Evolutionary conservation across 1,140 invertebrate genomes (phyloP).

Genomic region (Rhyzopertha dominica): DNA sequence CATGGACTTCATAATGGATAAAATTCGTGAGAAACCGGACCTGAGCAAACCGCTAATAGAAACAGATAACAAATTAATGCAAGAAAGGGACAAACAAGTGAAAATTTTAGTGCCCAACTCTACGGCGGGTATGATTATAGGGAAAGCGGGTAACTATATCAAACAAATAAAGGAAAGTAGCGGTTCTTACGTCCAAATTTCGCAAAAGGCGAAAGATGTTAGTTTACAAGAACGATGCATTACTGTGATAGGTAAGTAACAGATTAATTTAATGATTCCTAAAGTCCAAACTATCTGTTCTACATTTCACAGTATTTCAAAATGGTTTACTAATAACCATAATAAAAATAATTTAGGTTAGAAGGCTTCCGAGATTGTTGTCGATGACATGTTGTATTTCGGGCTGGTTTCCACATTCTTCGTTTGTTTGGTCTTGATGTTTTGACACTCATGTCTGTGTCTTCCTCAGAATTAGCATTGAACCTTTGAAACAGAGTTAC

Average conservation of each 20-base stretch:
- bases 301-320: no score
- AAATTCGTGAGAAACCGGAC: conserved; percentile 96
- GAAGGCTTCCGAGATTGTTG: no score
- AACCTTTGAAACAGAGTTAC: no score
- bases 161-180: conserved; percentile 98
- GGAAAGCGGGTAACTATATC: conserved; percentile 95
- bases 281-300: no score
- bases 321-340: no score
- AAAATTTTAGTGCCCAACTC: conserved; percentile 98
- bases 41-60: conserved; percentile 72
- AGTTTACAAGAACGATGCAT: conserved; percentile 94
- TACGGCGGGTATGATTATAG: conserved; percentile 98
- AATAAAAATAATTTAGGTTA: no score
- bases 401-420: no score
- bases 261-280: no score
- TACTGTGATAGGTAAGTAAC: conserved; percentile 89
- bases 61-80: conserved; percentile 65
- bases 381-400: no score
- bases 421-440: no score
- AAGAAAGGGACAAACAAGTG: conserved; percentile 81
- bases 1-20: conserved; percentile 95
- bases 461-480: no score
- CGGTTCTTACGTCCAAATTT: conserved; percentile 97
- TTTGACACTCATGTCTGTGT: no score
- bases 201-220: conserved; percentile 96